Base-by-base conservation (phyloP, 2,797 vertebrate species). In the Chelonia mydas region DNA sequence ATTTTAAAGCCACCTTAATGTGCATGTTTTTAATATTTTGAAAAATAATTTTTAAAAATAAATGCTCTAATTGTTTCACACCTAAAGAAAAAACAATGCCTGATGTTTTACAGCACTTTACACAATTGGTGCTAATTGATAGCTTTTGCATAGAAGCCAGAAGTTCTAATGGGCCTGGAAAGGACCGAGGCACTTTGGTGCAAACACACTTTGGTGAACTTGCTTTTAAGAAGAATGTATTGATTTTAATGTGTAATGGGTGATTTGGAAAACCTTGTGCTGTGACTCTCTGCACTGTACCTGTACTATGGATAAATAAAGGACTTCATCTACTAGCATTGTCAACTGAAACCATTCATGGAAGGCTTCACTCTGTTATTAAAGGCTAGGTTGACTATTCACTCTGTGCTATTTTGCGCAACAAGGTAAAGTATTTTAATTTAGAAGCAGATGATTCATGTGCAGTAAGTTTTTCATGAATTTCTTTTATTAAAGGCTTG, bases 121-220 rank as follows among this genome's bases (percentile, higher is more conserved):
- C n/a, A 53, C 78, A 21, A 37, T n/a, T 68, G n/a, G n/a, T 37
- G 37, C 17, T 72, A 72, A 41, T 17, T 25, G 19, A 41, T 17
- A 72, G 37, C 21, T 72, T 72, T 72, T 6, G 37, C 68, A 41
- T 25, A 19, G 68, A 41, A 41, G 11, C 9, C 37, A 41, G 21
- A 72, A 21, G 65, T 23, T n/a, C n/a, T 19, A 72, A 41, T 41
- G 21, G 68, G 33, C 37, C 8, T 37, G 37, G 68, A 72, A 33
- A 61, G 13, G 59, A 33, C 13, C 3, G 13, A 61, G 28, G 59
- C 31, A 61, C 15, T 61, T 31, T 28, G 59, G 49, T 0, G 1
- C 31, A 93, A 96, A 91, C 28, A 49, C 1, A 4, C 0, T n/a
- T n/a, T n/a, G n/a, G n/a, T n/a, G 81, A 5, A 50, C 33, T 86